Evolutionary conservation across 1,140 invertebrate genomes (phyloP).

Genomic region (Zaprionus vittiger): DNA sequence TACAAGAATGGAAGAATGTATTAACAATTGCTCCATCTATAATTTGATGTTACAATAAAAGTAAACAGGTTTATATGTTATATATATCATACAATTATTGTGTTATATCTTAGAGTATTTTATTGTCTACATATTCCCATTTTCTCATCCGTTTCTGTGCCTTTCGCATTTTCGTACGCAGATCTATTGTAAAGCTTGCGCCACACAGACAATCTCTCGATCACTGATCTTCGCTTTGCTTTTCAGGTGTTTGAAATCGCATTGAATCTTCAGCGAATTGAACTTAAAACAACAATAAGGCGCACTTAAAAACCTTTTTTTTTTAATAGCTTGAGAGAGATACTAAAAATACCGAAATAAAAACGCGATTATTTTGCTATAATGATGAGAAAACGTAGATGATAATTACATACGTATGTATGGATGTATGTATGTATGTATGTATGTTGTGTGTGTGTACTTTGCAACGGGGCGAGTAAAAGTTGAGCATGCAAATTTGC

Average conservation of each 20-base stretch:
- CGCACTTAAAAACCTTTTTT: not conserved
- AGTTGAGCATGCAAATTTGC: slow-evolving; percentile 56
- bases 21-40: too few species aligned
- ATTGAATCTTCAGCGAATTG: not conserved
- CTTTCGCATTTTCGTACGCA: slow-evolving; percentile 14
- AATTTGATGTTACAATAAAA: too few species aligned
- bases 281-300: not conserved
- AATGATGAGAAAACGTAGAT: slow-evolving; percentile 14
- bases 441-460: slow-evolving; percentile 3
- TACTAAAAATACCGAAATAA: not conserved
- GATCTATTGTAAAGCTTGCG: slow-evolving; percentile 1
- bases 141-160: slow-evolving; percentile 38
- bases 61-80: too few species aligned
- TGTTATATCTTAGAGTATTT: not conserved
- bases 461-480: slow-evolving; percentile 16
- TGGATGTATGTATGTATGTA: not conserved
- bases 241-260: slow-evolving; percentile 3
- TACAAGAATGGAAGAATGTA: too few species aligned
- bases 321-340: slow-evolving; percentile 1
- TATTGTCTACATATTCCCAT: not conserved
- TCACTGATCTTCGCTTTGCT: not conserved
- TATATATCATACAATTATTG: too few species aligned
- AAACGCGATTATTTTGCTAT: not conserved
- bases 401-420: slow-evolving; percentile 17
- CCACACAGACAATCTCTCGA: not conserved